phyloP scores from a whole-genome alignment of 1,140 invertebrate species.

The Pentalonia nigronervosa region DNA sequence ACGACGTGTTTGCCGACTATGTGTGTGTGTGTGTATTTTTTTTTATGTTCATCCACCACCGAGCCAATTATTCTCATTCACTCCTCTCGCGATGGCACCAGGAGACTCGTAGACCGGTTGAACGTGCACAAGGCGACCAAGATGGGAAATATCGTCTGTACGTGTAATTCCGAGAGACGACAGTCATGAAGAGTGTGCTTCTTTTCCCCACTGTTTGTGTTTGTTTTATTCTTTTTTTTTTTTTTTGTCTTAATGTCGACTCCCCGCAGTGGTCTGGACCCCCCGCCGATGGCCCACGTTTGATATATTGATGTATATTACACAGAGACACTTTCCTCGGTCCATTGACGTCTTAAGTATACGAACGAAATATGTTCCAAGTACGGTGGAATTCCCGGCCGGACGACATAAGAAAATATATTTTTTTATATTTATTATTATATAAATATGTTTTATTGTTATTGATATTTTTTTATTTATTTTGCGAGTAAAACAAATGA shows the following conservation, averaged over 20 bases:
- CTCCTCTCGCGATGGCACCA: slow-evolving; percentile 51
- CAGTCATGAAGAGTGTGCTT: slow-evolving; percentile 46
- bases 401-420: background rate
- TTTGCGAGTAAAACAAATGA: background rate
- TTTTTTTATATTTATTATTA: slow-evolving; percentile 13
- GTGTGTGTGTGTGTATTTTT: background rate
- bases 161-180: slow-evolving; percentile 48
- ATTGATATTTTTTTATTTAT: background rate
- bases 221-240: slow-evolving; percentile 52
- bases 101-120: slow-evolving; percentile 45
- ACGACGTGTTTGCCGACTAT: slow-evolving; percentile 47
- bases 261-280: slow-evolving; percentile 55
- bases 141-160: slow-evolving; percentile 45
- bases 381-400: slow-evolving; percentile 13
- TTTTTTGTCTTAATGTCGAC: slow-evolving; percentile 57
- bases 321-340: slow-evolving; percentile 54
- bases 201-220: slow-evolving; percentile 40
- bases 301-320: slow-evolving; percentile 57
- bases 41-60: background rate
- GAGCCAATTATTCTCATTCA: slow-evolving; percentile 57
- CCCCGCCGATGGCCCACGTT: slow-evolving; percentile 46
- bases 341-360: slow-evolving; percentile 58
- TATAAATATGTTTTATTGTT: background rate
- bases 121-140: slow-evolving; percentile 27
- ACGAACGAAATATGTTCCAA: slow-evolving; percentile 45